Percentiles rank a stretch among this genome's conserved stretches.
Conservation (phyloP, 2,888 invertebrate genomes). For the Shargacucullia verbasci region DNA sequence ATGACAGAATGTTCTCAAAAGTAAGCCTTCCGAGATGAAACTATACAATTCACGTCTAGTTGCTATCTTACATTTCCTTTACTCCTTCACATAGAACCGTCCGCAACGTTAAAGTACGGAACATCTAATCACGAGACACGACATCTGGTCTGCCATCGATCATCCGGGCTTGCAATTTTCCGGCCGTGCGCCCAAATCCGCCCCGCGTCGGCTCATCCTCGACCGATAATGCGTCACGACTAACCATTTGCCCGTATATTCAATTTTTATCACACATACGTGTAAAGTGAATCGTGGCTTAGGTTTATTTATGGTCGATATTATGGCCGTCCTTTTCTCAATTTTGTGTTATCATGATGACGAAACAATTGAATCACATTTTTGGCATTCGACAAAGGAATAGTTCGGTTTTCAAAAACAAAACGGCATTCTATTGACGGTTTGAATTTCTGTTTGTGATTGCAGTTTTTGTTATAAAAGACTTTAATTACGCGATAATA, state of each 20-base stretch:
- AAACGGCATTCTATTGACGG: too few species aligned
- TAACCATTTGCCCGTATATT: slow-evolving; percentile 52
- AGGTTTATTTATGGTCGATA: slow-evolving; percentile 32
- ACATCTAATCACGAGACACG: slow-evolving; percentile 68
- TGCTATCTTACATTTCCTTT: background rate
- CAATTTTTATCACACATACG: slow-evolving; percentile 52
- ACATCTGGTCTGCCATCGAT: slow-evolving; percentile 78
- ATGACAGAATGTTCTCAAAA: too few species aligned
- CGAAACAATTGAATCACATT: too few species aligned
- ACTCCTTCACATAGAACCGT: background rate
- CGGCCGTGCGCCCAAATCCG: slow-evolving; percentile 71
- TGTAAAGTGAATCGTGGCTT: slow-evolving; percentile 28
- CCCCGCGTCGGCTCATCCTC: slow-evolving; percentile 71
- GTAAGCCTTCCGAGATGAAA: too few species aligned
- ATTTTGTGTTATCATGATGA: too few species aligned
- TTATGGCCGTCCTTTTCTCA: too few species aligned
- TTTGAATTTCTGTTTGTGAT: too few species aligned
- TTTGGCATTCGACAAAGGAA: too few species aligned
- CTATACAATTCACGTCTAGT: too few species aligned
- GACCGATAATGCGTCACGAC: slow-evolving; percentile 75
- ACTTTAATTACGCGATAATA: too few species aligned
- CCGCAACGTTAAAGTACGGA: slow-evolving; percentile 18
- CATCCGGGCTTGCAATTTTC: slow-evolving; percentile 74
- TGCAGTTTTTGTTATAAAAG: too few species aligned
- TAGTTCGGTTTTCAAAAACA: too few species aligned